Conservation (phyloP, 2,797 vertebrate species). For the Aselliscus stoliczkanus region DNA sequence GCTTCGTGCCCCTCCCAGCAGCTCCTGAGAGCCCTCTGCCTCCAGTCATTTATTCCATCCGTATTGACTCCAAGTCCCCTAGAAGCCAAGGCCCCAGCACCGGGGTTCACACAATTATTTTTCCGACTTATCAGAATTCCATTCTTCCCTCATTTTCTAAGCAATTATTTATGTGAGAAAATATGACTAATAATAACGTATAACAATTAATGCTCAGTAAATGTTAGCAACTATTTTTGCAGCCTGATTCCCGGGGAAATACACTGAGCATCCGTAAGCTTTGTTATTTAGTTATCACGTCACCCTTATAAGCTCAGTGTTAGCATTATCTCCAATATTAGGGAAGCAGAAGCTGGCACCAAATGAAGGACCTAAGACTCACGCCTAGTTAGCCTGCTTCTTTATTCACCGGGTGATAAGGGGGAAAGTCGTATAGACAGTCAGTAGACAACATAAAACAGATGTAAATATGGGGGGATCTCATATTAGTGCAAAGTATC, state of each 20-base stretch:
- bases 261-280: background rate
- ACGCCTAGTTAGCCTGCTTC: background rate
- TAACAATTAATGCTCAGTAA: background rate
- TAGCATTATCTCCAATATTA: background rate
- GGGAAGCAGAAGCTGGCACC: background rate
- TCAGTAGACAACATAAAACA: background rate
- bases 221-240: background rate
- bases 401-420: background rate
- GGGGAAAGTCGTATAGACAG: background rate
- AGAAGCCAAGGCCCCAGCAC: background rate
- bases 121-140: background rate
- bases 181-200: background rate
- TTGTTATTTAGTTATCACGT: background rate
- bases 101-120: background rate
- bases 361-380: background rate
- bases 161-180: background rate
- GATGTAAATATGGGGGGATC: background rate
- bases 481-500: background rate
- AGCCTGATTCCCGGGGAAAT: background rate
- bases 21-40: background rate
- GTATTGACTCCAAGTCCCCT: background rate
- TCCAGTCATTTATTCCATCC: background rate
- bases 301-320: background rate
- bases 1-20: background rate
- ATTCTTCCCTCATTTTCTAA: background rate